Evolutionary conservation across 2,113 vertebrate genomes (phyloP), one percentile per base, ranked within the genome.

Genomic region (Chaetura pelagica): DNA sequence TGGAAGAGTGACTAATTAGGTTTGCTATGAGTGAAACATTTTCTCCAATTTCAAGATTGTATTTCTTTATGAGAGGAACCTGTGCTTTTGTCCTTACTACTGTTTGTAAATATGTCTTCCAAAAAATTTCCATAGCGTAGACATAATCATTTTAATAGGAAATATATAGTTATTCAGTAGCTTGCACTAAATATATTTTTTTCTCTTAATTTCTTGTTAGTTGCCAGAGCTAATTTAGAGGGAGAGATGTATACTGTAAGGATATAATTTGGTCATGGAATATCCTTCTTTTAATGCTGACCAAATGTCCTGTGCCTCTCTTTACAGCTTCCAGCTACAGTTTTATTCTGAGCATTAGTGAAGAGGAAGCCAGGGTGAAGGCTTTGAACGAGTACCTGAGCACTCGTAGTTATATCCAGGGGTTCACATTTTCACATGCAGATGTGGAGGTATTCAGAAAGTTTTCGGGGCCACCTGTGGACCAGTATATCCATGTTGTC

Each of bases 391-490:
- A 98, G 97, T 99, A 99, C 98, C 98, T 99, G 93, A 98, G 98
- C 98, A 98, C 98, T 49, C 99, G 99, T 97, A 99, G 99, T 98
- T 99, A 99, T 98, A 97, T 99, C 98, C 98, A 98, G 72, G 99
- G 99, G 91, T 99, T 99, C 97, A 96, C 98, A 91, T 98, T 99
- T 94, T 99, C 99, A 94, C 98, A 98, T 97, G 99, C 97, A 80
- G 99, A 99, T 94, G 96, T 98, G 95, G 98, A 98, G 83, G 98
- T 97, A 84, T 99, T 99, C 98, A 98, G 92, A 97, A 98, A 98
- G 96, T 98, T 99, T 94, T 96, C 87, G 62, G 94, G 97, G 62
- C 98, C 99, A 90, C 99, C 99, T n/a, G 92, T 97, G n/a, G 98
- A 98, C 63, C 98, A 93, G 80, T 98, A 98, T 94, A 98, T 98